Evolutionary conservation across 2,797 vertebrate species (phyloP).

Genomic region (Eulemur albifrons): DNA sequence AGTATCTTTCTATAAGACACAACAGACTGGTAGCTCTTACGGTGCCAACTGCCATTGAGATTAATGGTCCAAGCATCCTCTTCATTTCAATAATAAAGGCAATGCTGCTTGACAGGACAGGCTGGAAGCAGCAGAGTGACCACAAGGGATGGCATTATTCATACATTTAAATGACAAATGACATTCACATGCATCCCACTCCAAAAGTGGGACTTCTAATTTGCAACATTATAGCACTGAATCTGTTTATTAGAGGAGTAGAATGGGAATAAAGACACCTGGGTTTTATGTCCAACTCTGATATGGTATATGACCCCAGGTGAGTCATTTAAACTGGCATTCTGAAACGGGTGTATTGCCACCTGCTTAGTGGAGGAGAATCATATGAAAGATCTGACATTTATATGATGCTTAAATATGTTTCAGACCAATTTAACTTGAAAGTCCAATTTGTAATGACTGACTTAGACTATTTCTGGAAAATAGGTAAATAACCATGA

Average conservation of each 20-base stretch:
- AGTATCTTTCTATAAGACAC: not conserved
- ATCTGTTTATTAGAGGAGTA: not conserved
- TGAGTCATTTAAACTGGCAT: not conserved
- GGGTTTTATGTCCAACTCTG: constrained; percentile 36
- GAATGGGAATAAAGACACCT: constrained; percentile 34
- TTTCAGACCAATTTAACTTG: constrained; percentile 68
- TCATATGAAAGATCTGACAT: constrained; percentile 47
- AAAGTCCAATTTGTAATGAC: constrained; percentile 56
- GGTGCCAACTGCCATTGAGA: constrained; percentile 55
- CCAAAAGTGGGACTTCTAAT: constrained; percentile 4
- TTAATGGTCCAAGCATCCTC: constrained; percentile 51
- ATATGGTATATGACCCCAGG: not conserved
- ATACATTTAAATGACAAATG: constrained; percentile 46
- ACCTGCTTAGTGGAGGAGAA: constrained; percentile 52
- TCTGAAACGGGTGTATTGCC: constrained; percentile 3
- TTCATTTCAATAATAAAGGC: constrained; percentile 69
- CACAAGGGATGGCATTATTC: not conserved
- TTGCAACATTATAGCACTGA: not conserved
- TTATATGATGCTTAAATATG: constrained; percentile 49
- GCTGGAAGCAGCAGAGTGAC: not conserved
- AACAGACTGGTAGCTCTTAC: not conserved
- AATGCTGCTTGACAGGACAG: constrained; percentile 57
- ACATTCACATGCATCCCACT: not conserved
- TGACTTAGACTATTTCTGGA: constrained; percentile 47
- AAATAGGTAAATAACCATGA: constrained; percentile 47